Evolutionary conservation across 2,888 invertebrate genomes (phyloP).

Genomic region (Fragum fragum): DNA sequence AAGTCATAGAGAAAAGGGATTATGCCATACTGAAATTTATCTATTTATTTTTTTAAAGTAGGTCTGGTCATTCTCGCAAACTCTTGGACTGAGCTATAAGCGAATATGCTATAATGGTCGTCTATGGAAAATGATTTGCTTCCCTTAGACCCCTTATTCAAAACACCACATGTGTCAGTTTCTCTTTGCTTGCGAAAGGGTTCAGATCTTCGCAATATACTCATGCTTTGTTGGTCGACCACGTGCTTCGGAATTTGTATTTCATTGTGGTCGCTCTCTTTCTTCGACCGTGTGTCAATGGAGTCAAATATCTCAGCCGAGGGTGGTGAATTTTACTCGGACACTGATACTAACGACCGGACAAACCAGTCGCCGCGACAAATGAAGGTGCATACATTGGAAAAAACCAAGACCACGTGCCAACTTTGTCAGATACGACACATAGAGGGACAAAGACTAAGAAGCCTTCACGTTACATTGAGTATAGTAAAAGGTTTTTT

Average conservation of each 20-base stretch:
- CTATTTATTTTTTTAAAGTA: too few relatives aligned
- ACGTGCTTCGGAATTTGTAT: neutral
- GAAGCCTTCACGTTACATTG: conserved; percentile 6
- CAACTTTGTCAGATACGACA: neutral
- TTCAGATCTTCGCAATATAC: conserved; percentile 21
- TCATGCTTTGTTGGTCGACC: neutral
- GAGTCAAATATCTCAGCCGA: conserved; percentile 10
- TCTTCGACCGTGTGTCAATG: conserved; percentile 8
- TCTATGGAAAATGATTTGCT: too few relatives aligned
- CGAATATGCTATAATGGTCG: too few relatives aligned
- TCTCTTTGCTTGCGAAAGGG: conserved; percentile 34
- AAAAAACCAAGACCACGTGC: neutral
- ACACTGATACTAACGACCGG: conserved; percentile 5
- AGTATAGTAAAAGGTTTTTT: conserved; percentile 15
- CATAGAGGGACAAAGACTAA: neutral
- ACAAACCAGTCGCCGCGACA: conserved; percentile 14
- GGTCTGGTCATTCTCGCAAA: too few relatives aligned
- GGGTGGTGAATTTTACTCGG: conserved; percentile 12
- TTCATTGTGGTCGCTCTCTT: neutral
- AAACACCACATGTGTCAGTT: neutral
- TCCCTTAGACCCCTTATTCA: too few relatives aligned
- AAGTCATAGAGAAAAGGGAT: too few relatives aligned
- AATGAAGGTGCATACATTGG: neutral
- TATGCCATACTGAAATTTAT: too few relatives aligned
- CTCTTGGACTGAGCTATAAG: too few relatives aligned